Evolutionary conservation across 2,113 vertebrate genomes (phyloP).

Genomic region (Ailurus styani): DNA sequence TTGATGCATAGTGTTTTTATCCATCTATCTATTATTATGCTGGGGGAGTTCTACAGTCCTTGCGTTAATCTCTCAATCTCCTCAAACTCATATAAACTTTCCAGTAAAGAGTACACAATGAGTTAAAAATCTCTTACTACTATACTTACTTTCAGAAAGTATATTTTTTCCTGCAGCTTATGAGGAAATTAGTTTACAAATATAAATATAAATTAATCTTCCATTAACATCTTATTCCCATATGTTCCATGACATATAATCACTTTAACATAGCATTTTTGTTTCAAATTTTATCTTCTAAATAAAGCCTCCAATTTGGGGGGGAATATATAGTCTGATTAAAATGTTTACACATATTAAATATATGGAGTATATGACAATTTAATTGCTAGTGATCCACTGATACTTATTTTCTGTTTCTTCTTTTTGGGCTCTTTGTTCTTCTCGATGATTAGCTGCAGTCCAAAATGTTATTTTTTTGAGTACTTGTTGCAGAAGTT

Average conservation of each 20-base stretch:
- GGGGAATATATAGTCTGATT: not conserved
- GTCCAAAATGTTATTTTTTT: conserved; percentile 91
- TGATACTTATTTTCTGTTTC: conserved; percentile 59
- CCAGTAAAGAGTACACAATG: conserved; percentile 5
- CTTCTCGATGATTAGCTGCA: conserved; percentile 81
- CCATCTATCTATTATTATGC: not conserved
- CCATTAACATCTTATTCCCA: conserved; percentile 29
- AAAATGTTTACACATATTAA: not conserved
- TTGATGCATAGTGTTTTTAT: not conserved
- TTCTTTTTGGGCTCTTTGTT: conserved; percentile 76
- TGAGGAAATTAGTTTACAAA: conserved; percentile 29
- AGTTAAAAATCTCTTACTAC: not conserved
- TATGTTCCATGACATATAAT: not conserved
- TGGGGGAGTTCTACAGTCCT: not conserved
- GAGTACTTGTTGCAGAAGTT: conserved; percentile 85
- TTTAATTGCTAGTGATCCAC: conserved; percentile 45
- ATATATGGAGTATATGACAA: not conserved
- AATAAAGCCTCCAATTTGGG: conserved; percentile 46
- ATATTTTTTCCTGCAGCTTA: not conserved
- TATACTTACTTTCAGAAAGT: conserved; percentile 57
- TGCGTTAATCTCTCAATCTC: conserved; percentile 24
- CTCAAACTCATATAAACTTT: conserved; percentile 32
- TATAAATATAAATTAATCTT: conserved; percentile 26
- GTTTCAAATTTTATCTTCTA: conserved; percentile 54
- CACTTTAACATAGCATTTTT: conserved; percentile 55